phyloP scores from a whole-genome alignment of 2,113 vertebrate genomes.

The Mesoclemmys tuberculata region DNA sequence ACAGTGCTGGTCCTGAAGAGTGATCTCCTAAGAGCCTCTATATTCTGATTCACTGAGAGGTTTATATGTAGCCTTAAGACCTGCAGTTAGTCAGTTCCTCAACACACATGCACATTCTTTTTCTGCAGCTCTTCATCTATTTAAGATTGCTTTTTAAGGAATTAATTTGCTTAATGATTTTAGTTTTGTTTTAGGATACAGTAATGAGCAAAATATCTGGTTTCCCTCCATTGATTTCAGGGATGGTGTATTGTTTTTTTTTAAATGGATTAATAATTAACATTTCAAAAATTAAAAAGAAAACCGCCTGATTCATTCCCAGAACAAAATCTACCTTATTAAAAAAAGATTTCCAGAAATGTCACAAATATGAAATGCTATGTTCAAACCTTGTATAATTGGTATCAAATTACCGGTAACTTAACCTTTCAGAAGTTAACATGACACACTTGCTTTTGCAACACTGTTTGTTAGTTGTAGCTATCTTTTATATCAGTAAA shows the following conservation, averaged over 20 bases:
- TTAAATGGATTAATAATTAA: constrained; percentile 27
- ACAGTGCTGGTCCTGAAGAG: background rate
- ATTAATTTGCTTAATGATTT: background rate
- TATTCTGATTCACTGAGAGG: constrained; percentile 3
- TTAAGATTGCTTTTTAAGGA: background rate
- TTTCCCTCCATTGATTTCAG: background rate
- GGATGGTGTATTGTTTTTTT: background rate
- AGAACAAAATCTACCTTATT: background rate
- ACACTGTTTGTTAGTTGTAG: background rate
- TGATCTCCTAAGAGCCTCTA: background rate
- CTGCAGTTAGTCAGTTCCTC: background rate
- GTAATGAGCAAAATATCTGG: background rate
- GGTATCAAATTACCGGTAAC: background rate
- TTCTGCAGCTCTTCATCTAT: background rate
- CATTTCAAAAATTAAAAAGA: constrained; percentile 7
- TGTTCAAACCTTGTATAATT: background rate
- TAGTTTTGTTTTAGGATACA: background rate
- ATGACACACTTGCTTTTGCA: background rate
- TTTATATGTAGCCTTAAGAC: background rate
- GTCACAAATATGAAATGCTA: constrained; percentile 2
- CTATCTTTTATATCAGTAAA: background rate
- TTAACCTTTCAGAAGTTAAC: background rate
- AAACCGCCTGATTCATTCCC: background rate
- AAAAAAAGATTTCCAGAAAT: background rate
- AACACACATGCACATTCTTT: background rate